Evolutionary conservation across 2,888 invertebrate genomes (phyloP).

Genomic region (Chirona hameri): DNA sequence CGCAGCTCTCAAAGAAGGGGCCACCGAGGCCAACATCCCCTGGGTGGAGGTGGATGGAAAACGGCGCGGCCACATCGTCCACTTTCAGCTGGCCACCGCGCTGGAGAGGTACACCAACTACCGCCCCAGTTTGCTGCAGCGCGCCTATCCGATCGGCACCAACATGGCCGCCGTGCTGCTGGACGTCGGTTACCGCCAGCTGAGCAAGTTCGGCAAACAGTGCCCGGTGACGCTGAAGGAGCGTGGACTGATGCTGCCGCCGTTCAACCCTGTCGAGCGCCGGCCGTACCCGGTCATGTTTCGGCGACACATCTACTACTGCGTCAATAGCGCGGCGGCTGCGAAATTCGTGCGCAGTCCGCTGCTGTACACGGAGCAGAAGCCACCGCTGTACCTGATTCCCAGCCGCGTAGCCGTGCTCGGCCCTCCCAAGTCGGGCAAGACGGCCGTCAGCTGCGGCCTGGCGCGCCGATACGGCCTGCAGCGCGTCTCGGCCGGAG

Average conservation of each 20-base stretch:
- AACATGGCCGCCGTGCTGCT: conserved; percentile 54
- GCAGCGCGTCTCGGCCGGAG: neutral
- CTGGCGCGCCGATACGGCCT: neutral
- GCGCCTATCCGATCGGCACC: neutral
- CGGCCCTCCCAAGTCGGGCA: neutral
- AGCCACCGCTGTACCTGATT: neutral
- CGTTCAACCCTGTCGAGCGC: neutral
- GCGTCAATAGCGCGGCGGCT: neutral
- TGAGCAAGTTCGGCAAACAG: conserved; percentile 60
- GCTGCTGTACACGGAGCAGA: neutral
- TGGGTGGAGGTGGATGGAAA: neutral
- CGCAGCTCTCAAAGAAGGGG: neutral
- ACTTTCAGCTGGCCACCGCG: neutral
- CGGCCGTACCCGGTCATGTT: neutral
- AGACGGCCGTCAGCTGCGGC: conserved; percentile 10
- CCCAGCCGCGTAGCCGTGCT: neutral
- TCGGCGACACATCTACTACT: neutral
- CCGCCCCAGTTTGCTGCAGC: neutral
- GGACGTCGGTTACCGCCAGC: conserved; percentile 57
- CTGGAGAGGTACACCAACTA: neutral
- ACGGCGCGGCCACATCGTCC: neutral
- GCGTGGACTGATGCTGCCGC: neutral
- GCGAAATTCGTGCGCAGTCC: neutral
- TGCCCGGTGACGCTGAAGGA: conserved; percentile 55
- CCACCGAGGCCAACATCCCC: neutral